These are phyloP conservation scores for Siphamia tubifer DNA, from an alignment of 2,113 vertebrate genomes.

Conservation along the genomic window DNA sequence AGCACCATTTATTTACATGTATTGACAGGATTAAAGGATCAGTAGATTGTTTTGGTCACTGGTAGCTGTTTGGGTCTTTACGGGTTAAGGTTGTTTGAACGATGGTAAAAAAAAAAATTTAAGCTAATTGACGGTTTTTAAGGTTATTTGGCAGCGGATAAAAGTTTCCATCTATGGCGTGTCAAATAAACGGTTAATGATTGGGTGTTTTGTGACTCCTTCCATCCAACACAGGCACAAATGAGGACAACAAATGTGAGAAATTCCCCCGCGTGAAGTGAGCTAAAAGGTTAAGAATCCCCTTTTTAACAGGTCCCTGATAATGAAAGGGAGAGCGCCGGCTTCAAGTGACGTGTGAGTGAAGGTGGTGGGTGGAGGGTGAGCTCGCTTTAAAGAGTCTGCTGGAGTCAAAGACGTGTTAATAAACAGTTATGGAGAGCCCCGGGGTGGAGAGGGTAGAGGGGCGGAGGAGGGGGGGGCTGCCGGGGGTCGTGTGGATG, in stretches of 20 bases:
- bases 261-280: constrained; percentile 46
- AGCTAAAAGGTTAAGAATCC: constrained; percentile 49
- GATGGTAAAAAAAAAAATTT: too few species aligned
- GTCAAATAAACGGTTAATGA: too few species aligned
- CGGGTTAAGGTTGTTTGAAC: too few species aligned
- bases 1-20: too few species aligned
- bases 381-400: constrained; percentile 61
- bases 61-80: too few species aligned
- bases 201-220: too few species aligned
- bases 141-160: too few species aligned
- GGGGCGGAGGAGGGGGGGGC: constrained; percentile 21
- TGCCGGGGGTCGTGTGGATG: constrained; percentile 34
- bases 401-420: constrained; percentile 75
- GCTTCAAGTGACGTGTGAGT: constrained; percentile 55
- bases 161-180: too few species aligned
- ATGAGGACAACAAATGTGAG: constrained; percentile 15
- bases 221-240: too few species aligned
- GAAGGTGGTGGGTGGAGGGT: constrained; percentile 67
- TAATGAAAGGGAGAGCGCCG: constrained; percentile 59
- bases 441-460: constrained; percentile 21
- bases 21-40: too few species aligned
- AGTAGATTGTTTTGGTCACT: too few species aligned
- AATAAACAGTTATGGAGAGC: constrained; percentile 77
- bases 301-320: constrained; percentile 51
- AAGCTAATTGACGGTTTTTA: too few species aligned